phyloP scores from a whole-genome alignment of 1,140 invertebrate genomes.

The Apis dorsata region DNA sequence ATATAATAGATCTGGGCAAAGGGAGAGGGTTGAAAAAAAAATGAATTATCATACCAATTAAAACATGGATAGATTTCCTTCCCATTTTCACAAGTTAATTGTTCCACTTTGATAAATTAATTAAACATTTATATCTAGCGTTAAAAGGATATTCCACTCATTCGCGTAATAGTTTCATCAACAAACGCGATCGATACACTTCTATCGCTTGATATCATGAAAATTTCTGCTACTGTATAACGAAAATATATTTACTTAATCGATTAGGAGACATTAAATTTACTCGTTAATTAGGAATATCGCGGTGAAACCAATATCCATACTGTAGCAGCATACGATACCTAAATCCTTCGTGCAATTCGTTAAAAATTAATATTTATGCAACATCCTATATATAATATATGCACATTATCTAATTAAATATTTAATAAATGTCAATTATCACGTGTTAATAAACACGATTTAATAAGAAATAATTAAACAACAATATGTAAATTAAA shows the following conservation, averaged over 20 bases:
- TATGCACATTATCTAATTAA: too few species aligned
- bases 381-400: not conserved
- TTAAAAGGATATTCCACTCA: not conserved
- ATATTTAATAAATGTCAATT: not conserved
- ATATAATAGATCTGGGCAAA: not conserved
- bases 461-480: too few species aligned
- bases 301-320: slow-evolving; percentile 48
- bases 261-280: slow-evolving; percentile 32
- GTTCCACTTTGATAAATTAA: slow-evolving; percentile 10
- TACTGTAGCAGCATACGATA: not conserved
- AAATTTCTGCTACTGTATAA: not conserved
- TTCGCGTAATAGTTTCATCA: slow-evolving; percentile 15
- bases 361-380: not conserved
- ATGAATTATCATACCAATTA: slow-evolving; percentile 8
- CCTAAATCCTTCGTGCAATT: not conserved
- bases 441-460: not conserved
- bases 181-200: slow-evolving; percentile 18
- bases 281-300: slow-evolving; percentile 48
- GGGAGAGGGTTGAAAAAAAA: not conserved
- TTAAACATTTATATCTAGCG: slow-evolving; percentile 28
- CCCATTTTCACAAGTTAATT: not conserved
- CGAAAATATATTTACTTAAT: not conserved
- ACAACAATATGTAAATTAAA: too few species aligned
- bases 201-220: not conserved
- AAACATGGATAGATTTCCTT: too few species aligned